Evolutionary conservation across 1,140 invertebrate species (phyloP), one percentile per base, ranked within the genome.

Genomic region (Pollicipes pollicipes): DNA sequence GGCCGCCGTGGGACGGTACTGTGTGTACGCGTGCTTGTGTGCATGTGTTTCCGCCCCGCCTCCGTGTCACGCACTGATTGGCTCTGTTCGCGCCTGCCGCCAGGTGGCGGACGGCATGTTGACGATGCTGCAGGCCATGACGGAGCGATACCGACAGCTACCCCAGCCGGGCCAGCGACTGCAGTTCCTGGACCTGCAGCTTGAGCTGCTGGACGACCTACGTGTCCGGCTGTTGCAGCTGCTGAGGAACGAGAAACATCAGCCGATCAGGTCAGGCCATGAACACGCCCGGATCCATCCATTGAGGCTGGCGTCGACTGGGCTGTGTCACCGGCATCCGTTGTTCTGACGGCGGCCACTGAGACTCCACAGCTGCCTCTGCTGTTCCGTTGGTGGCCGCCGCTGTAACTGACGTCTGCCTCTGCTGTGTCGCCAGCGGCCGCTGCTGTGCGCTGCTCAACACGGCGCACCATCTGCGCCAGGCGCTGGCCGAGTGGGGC

Each of bases 201-300:
- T 93, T 28, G 91, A 95, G 76, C 78, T 96, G 24, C 84, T 96
- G 66, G 93, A 96, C 76, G 93, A 96, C 77, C 92, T 91, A 79
- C 84, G 91, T 30, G 83, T 91, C 26, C 84, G 91, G 72, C 81
- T 94, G 24, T 83, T 90, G 21, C 91, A 94, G 78, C 77, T 90
- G 68, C 80, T 85, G 72, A 85, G 88, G 75, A 84, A 83, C 72
- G 83, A 86, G 75, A 74, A 78, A 32, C 81, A 83, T 71, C 83
- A 86, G 77, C 84, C 87, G n/a, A 79, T 88, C 16, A 82, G 76
- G 29, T 84, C 83, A 58, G 45, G 8, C n/a, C n/a, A n/a, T n/a
- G n/a, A n/a, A n/a, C n/a, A n/a, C n/a, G n/a, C n/a, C n/a, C n/a
- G n/a, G n/a, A n/a, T n/a, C n/a, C n/a, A n/a, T n/a, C n/a, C n/a